These are phyloP conservation scores for Carettochelys insculpta DNA, from an alignment of 2,113 vertebrate genomes.

Conservation along the genomic window DNA sequence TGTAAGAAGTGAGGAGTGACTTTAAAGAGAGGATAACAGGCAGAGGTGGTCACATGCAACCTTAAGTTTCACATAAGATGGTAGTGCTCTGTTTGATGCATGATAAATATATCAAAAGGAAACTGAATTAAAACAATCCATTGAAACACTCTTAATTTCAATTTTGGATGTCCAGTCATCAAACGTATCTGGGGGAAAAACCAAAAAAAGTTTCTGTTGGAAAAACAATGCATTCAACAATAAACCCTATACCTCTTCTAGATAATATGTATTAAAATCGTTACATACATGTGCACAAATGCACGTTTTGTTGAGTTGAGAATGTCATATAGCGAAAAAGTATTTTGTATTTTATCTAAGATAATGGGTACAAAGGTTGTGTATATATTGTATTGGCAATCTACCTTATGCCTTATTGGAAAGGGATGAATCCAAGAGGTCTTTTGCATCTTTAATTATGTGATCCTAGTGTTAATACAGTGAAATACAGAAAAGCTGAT, in stretches of 20 bases:
- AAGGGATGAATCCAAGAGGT: not conserved
- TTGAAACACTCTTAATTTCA: not conserved
- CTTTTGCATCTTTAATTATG: not conserved
- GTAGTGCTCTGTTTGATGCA: not conserved
- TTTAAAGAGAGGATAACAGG: not conserved
- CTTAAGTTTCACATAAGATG: not conserved
- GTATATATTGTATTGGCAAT: not conserved
- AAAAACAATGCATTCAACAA: not conserved
- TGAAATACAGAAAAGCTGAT: not conserved
- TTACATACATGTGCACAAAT: not conserved
- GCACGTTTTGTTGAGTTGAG: not conserved
- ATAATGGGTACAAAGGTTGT: not conserved
- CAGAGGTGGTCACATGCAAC: not conserved
- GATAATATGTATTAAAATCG: not conserved
- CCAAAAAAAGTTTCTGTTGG: not conserved
- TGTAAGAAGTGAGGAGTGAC: not conserved
- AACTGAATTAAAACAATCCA: not conserved
- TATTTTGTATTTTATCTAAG: not conserved
- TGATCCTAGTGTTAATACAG: not conserved
- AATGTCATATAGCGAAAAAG: not conserved
- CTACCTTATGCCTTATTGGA: not conserved
- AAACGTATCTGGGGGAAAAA: not conserved
- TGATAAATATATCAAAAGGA: not conserved
- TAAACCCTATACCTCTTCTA: not conserved
- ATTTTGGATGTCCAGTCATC: not conserved